Base-by-base conservation (phyloP, 1,140 invertebrate species). In the Monomorium pharaonis region DNA sequence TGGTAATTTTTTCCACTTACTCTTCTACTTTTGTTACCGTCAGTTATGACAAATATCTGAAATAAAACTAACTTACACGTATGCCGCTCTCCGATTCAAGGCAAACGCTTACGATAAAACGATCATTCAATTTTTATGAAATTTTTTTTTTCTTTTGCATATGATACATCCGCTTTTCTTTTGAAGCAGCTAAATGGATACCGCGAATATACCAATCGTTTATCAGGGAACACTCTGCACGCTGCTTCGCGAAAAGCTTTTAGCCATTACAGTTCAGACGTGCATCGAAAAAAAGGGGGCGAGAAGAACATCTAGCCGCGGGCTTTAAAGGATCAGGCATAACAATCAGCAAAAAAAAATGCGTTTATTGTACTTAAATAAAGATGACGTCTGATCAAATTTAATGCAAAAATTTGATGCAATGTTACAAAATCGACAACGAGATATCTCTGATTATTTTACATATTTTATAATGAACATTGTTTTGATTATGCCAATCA, bases 241-340 rank as follows among this genome's bases (percentile, higher is more conserved):
- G 75, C 37, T 70, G 86, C 72, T 83, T 83, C 42, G 70, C 58
- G 70, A 69, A 89, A 89, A 88, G 88, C 84, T 89, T 89, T 88
- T 74, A 88, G 72, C 88, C 81, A 81, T 87, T 85, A 81, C 81
- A 77, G 85, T 51, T 49, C 58, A 16, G 54, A 51, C 42, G 12
- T 24, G 24, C 67, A 16, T 74, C 58, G 75, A 85, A 69, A 72
- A 80, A 70, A 54, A n/a, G n/a, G 47, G 70, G 37, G 24, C 33
- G 54, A 60, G 65, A 70, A 37, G 16, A 51, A 33, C 5, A 7
- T n/a, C 30, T 60, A 37, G 63, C 67, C 51, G 24, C 58, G 16
- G 84, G 49, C 76, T 60, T n/a, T 49, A 58, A 33, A 58, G 33
- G 33, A 72, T 51, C 30, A 33, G 37, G 6, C 58, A 70, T 42